Evolutionary conservation across 1,140 invertebrate genomes (phyloP).

Genomic region (Battus philenor): DNA sequence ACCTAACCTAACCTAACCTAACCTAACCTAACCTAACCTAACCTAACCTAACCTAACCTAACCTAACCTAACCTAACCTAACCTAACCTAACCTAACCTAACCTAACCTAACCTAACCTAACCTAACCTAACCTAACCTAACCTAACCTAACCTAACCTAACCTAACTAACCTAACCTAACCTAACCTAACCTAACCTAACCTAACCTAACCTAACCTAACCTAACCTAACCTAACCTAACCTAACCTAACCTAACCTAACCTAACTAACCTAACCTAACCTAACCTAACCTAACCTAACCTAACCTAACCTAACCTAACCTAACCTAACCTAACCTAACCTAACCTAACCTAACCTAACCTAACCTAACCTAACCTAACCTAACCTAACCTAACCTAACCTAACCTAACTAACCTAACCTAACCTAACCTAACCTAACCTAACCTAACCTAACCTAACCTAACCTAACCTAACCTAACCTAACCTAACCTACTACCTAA

Average conservation of each 20-base stretch:
- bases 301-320: conserved; percentile 16
- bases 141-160: conserved; percentile 20
- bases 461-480: too few species aligned
- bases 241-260: conserved; percentile 23
- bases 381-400: conserved; percentile 15
- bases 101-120: too few species aligned
- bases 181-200: conserved; percentile 22
- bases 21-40: conserved; percentile 27
- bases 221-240: conserved; percentile 28
- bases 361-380: conserved; percentile 11
- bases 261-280: conserved; percentile 14
- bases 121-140: too few species aligned
- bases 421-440: conserved; percentile 7
- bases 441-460: conserved; percentile 27
- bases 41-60: conserved; percentile 22
- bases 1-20: conserved; percentile 20
- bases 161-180: conserved; percentile 20
- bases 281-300: conserved; percentile 13
- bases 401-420: conserved; percentile 20
- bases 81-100: conserved; percentile 17
- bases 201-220: conserved; percentile 23
- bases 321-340: conserved; percentile 17
- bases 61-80: conserved; percentile 20
- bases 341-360: conserved; percentile 16
- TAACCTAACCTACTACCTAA: too few species aligned